phyloP scores from a whole-genome alignment of 1,140 invertebrate genomes.

The Heterodera schachtii region DNA sequence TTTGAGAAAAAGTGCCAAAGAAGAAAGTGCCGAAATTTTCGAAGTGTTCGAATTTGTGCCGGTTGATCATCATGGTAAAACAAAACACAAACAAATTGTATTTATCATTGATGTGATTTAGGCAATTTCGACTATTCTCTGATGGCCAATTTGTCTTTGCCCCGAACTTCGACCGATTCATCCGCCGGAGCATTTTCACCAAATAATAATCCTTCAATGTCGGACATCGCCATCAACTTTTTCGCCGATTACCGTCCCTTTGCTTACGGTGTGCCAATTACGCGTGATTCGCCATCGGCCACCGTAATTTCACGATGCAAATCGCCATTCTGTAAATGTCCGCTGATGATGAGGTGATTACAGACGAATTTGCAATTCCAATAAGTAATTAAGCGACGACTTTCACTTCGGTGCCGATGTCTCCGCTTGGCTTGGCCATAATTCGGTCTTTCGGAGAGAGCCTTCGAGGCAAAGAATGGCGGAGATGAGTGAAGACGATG shows the following conservation, averaged over 20 bases:
- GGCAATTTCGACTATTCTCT: constrained; percentile 52
- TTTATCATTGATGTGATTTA: constrained; percentile 20
- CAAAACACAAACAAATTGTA: background rate
- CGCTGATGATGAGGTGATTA: constrained; percentile 4
- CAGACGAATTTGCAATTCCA: background rate
- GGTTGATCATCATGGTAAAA: constrained; percentile 49
- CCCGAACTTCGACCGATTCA: constrained; percentile 33
- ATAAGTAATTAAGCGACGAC: background rate
- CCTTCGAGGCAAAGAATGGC: background rate
- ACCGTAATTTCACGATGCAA: constrained; percentile 45
- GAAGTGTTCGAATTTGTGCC: constrained; percentile 55
- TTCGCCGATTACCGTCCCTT: constrained; percentile 38
- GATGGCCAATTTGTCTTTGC: constrained; percentile 57
- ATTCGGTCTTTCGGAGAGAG: constrained; percentile 18
- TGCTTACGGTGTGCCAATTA: constrained; percentile 30
- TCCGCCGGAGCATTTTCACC: background rate
- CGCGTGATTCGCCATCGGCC: background rate
- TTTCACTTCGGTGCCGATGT: background rate
- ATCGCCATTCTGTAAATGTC: constrained; percentile 58
- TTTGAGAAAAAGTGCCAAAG: constrained; percentile 34
- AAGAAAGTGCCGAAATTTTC: constrained; percentile 54
- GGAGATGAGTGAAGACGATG: background rate
- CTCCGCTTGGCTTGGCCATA: background rate
- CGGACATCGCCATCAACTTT: constrained; percentile 4
- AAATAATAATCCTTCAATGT: background rate